Conservation (phyloP, 2,797 vertebrate genomes). For the Rhinichthys osculus region DNA sequence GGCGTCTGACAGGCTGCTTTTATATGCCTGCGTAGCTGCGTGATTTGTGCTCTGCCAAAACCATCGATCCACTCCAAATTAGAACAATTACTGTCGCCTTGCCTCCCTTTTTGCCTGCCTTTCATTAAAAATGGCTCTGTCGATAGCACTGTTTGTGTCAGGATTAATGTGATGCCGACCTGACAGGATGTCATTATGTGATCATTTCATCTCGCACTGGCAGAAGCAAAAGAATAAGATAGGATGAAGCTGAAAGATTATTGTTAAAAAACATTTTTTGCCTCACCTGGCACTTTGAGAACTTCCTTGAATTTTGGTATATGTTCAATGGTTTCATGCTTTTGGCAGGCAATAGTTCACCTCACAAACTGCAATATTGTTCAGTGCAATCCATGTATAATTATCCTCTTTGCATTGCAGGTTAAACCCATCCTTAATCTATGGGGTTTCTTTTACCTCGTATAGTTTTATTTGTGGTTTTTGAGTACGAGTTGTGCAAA, state of each 20-base stretch:
- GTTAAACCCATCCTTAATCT: background rate
- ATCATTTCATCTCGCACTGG: constrained; percentile 62
- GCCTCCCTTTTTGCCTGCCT: constrained; percentile 63
- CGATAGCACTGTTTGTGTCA: constrained; percentile 67
- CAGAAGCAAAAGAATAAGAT: constrained; percentile 36
- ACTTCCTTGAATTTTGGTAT: constrained; percentile 72
- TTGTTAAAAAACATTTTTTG: constrained; percentile 45
- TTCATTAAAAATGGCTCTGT: constrained; percentile 71
- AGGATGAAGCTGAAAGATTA: constrained; percentile 36
- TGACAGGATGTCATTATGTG: constrained; percentile 69
- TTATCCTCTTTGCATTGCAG: too few species aligned
- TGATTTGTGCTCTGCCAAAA: constrained; percentile 73
- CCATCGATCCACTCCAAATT: constrained; percentile 75
- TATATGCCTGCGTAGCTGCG: constrained; percentile 65
- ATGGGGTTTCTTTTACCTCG: background rate
- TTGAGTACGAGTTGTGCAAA: background rate
- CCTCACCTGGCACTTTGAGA: constrained; percentile 75
- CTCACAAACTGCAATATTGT: background rate
- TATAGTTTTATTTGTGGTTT: background rate
- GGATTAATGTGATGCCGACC: constrained; percentile 64
- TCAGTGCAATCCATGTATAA: background rate
- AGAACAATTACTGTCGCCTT: constrained; percentile 66
- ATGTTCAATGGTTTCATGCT: background rate
- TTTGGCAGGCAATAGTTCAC: background rate
- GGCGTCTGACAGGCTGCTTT: constrained; percentile 65